Evolutionary conservation across 2,113 vertebrate genomes (phyloP), one percentile per base, ranked within the genome.

Genomic region (Podarcis raffonei): DNA sequence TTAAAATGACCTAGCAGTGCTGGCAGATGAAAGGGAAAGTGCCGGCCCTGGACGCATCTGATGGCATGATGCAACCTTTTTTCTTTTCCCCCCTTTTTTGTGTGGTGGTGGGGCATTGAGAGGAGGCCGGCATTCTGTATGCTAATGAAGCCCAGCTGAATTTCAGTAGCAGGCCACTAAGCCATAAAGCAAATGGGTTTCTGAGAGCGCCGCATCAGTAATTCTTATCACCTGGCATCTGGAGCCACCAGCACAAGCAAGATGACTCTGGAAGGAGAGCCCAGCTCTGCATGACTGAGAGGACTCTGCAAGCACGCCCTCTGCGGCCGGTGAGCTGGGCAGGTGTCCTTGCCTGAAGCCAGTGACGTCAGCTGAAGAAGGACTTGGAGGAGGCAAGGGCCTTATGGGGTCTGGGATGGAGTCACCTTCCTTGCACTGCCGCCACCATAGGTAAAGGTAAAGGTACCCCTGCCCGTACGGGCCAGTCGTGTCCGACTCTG

Each of bases 211-310:
- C 13, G 32, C 85, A 3, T 87, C 65, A 3, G 93, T 92, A 42
- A 90, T 85, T 91, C 92, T 89, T 92, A 75, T 89, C 94, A 66
- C 88, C 95, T 12, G 82, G 94, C 93, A 85, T 85, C 95, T 94
- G 96, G 92, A 92, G 86, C 13, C 13, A 18, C 12, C 3, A 0
- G 88, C 22, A 79, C 85, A 69, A 57, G 89, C 87, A 53, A 53
- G 48, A 53, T 2, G 37, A 2, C 81, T 65, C 89, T 87, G 92
- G 87, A 93, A 78, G 89, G 89, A 84, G 94, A 89, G 88, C 78
- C 0, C 53, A 92, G 91, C 15, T 0, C 1, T 27, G 35, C 7
- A 11, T 77, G 37, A 86, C 22, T 0, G 88, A 91, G 71, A 1
- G 88, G 59, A 53, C 48, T 53, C 48, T 53, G 48, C 18, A 20